phyloP scores from a whole-genome alignment of 1,140 invertebrate species.

The Coenobita brevimanus region DNA sequence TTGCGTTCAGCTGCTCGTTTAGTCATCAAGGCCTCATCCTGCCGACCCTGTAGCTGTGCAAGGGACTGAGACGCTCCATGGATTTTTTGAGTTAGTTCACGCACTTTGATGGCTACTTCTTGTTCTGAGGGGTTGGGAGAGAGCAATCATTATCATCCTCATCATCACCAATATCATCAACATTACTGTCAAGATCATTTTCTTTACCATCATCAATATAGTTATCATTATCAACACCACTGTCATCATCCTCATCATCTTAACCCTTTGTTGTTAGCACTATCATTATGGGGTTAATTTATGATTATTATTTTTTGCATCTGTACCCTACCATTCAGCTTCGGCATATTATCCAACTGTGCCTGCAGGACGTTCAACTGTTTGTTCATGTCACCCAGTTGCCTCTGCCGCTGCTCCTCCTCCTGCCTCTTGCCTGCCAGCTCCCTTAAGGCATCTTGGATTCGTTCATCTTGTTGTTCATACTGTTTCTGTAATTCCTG shows the following conservation, averaged over 20 bases:
- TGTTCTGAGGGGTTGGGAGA: slow-evolving; percentile 22
- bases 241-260: too few species aligned
- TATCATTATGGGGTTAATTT: too few species aligned
- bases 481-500: slow-evolving; percentile 71
- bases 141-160: too few species aligned
- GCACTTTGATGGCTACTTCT: background rate
- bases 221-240: too few species aligned
- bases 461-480: background rate
- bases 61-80: background rate
- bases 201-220: too few species aligned
- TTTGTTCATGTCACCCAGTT: background rate
- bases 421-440: background rate
- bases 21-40: background rate
- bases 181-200: too few species aligned
- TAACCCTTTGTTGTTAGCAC: too few species aligned
- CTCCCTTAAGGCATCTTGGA: background rate
- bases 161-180: too few species aligned
- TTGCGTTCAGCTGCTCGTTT: background rate
- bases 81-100: background rate
- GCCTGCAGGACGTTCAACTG: slow-evolving; percentile 5
- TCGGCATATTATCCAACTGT: slow-evolving; percentile 14
- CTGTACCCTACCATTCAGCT: background rate
- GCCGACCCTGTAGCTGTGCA: background rate
- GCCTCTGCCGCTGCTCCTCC: background rate
- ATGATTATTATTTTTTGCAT: too few species aligned